Conservation (phyloP, 2,888 invertebrate genomes). For the Sinohyriopsis cumingii region DNA sequence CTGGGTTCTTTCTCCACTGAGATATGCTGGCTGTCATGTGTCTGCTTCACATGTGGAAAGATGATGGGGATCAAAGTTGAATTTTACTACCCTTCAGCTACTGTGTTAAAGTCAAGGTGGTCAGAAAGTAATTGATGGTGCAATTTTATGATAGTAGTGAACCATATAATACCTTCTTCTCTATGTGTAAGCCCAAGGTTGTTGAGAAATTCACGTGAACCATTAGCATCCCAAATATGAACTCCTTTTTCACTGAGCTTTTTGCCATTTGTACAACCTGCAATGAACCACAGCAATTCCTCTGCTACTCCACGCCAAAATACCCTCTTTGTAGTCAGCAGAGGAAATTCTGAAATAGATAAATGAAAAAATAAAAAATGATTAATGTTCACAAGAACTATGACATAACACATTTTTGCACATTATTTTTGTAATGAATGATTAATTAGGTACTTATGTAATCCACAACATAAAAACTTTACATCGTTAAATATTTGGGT, state of each 20-base stretch:
- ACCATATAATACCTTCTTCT: constrained; percentile 80
- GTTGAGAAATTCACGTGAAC: constrained; percentile 90
- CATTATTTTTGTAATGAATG: no score
- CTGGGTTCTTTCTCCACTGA: no score
- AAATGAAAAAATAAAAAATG: background rate
- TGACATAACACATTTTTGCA: background rate
- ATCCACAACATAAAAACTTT: no score
- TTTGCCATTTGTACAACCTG: constrained; percentile 91
- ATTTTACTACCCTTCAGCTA: no score
- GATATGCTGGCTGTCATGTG: no score
- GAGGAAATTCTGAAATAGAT: constrained; percentile 78
- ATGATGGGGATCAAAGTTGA: no score
- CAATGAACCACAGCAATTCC: constrained; percentile 95
- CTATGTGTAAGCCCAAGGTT: constrained; percentile 86
- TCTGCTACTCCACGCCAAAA: constrained; percentile 93
- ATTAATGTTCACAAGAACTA: no score
- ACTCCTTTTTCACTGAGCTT: constrained; percentile 85
- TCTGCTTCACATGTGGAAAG: no score
- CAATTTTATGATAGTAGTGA: background rate
- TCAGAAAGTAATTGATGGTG: no score
- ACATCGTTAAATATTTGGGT: no score
- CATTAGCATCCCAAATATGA: constrained; percentile 97
- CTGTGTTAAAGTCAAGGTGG: no score
- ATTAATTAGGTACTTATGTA: no score
- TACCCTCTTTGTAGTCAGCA: constrained; percentile 95